Base-by-base conservation (phyloP, 2,797 vertebrate genomes). In the Bufotes viridis region DNA sequence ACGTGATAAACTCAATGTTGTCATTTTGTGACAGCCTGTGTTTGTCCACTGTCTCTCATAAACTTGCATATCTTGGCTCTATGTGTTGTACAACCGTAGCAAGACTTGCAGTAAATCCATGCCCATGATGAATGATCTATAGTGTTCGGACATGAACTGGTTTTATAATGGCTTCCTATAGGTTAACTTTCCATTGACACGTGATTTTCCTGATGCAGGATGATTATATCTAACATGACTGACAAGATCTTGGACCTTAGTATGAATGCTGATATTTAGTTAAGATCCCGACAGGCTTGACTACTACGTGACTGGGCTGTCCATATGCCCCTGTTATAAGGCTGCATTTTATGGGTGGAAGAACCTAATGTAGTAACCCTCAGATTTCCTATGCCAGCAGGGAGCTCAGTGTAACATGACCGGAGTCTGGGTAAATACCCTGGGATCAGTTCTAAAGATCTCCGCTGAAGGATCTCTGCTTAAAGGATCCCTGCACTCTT, bases 371-470 rank as follows among this genome's bases (percentile, higher is more conserved):
- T 22, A 22, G 18, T 69, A 34, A 34, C 67, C 13, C 13, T 6
- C 10, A 15, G 2, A 7, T 20, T 18, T 53, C 8, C 42, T 65
- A 1, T 81, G 18, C 53, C 70, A 86, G 57, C 89, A 90, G 26
- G 57, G 58, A 22, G 58, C 57, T 1, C 22, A 5, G 18, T 90
- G 89, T 34, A 90, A 90, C 17, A 3, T 90, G 65, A 79, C 81
- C 18, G 89, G 87, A 0, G 42, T 78, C 9, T 90, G 90, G 89
- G 42, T 81, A 6, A 90, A 88, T n/a, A 22, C 60, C 22, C n/a
- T 90, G 53, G 88, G 90, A 13, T 90, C 81, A 2, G 18, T 78
- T 11, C 65, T 88, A 13, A n/a, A 60, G 2, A 34, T 90, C 6
- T 26, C 17, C 0, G n/a, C 51, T 3, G 51, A 82, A 55, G 72